Base-by-base conservation (phyloP, 2,888 invertebrate genomes). In the Iphiclides podalirius region DNA sequence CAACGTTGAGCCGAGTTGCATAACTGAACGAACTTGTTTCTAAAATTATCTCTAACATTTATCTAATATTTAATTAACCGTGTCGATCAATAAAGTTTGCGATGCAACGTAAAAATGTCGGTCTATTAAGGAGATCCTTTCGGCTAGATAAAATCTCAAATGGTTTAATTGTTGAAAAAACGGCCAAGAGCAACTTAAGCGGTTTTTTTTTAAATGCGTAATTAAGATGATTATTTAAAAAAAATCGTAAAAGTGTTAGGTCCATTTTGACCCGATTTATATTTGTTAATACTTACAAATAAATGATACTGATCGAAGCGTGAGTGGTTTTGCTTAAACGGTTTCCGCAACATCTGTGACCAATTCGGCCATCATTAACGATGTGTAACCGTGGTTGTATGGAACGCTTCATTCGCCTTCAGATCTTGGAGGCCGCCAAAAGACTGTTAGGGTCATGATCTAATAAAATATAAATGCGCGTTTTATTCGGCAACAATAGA, bases 21-120 rank as follows among this genome's bases (percentile, higher is more conserved):
- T 56, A 39, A 44, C 47, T 39, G 40, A 52, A 45, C 47, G 41
- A 51, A 51, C 52, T 51, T 39, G 52, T 55, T 55, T 52, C 43
- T 53, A 42, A 55, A 46, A 37, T 53, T 48, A 55, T 48, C 53
- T 45, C 39, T 23, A 47, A 52, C 46, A 47, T 53, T 55, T 51
- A 53, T 58, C 36, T 52, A 42, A 38, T 45, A 50, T 52, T 52
- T 52, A 52, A 54, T 54, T 54, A 54, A 50, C 45, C 52, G 43
- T 47, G 47, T 54, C 48, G 59, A 53, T 54, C 52, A 58, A 63
- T 58, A 62, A 60, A 63, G 57, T 63, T 44, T 53, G 49, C 52
- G 54, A 46, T 38, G 36, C 52, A 50, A 59, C 66, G 41, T 47
- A 13, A 33, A 47, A 47, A 17, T 47, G 40, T 36, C 36, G 41